A percentile compares a stretch with the other conserved stretches of the same genome.
Evolutionary conservation across 2,113 vertebrate genomes (phyloP).

Genomic region (Microtus oregoni): DNA sequence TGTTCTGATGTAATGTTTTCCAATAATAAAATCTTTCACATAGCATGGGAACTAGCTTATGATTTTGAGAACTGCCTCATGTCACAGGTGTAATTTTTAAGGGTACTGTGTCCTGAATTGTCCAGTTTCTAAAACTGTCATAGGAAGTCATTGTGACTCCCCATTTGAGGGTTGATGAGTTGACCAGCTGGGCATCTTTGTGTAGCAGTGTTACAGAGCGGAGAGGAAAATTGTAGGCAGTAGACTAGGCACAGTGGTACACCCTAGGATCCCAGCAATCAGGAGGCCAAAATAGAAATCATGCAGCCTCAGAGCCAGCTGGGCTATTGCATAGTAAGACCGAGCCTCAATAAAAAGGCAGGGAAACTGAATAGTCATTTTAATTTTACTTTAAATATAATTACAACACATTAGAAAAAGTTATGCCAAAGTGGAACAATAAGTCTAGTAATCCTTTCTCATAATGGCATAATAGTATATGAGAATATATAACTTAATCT

Average conservation of each 20-base stretch:
- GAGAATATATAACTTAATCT: constrained; percentile 22
- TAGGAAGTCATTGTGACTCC: constrained; percentile 39
- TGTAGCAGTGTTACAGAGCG: neutral
- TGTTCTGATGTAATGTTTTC: constrained; percentile 33
- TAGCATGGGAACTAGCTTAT: neutral
- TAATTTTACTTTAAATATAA: constrained; percentile 32
- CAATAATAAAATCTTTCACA: neutral
- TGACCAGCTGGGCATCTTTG: neutral
- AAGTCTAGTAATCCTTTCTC: neutral
- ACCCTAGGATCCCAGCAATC: neutral
- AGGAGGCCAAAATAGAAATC: neutral
- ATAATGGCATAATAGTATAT: neutral
- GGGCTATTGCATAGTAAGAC: neutral
- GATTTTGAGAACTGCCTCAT: neutral
- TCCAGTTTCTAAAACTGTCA: neutral
- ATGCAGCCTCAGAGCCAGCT: neutral
- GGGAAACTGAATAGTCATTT: neutral
- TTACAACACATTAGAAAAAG: neutral
- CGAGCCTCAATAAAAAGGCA: neutral
- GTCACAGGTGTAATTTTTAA: constrained; percentile 25
- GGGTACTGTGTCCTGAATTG: neutral
- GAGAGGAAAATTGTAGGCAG: neutral
- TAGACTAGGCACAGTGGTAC: neutral
- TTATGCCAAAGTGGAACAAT: constrained; percentile 20
- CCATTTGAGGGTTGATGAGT: constrained; percentile 7